Conservation (phyloP, 2,888 invertebrate genomes). For the Orthonychiurus folsomi region DNA sequence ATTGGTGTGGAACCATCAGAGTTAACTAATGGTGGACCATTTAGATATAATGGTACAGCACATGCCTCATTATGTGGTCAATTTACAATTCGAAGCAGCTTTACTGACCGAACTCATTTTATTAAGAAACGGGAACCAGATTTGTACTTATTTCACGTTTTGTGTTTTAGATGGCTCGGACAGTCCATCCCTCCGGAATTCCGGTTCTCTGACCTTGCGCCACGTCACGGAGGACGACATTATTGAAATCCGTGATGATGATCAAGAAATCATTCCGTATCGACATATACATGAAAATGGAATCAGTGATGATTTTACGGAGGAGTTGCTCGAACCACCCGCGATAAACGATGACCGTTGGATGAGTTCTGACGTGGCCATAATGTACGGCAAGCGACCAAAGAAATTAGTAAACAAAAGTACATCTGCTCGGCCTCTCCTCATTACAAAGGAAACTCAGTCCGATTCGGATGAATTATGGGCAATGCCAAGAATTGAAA, state of each 20-base stretch:
- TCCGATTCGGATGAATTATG: constrained; percentile 23
- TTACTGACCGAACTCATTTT: too few relatives aligned
- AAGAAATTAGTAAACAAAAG: constrained; percentile 18
- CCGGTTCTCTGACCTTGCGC: constrained; percentile 5
- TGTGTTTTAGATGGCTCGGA: too few relatives aligned
- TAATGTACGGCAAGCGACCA: background rate
- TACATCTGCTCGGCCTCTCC: constrained; percentile 15
- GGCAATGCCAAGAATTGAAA: constrained; percentile 21
- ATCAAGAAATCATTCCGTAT: background rate
- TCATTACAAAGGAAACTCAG: constrained; percentile 23
- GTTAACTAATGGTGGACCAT: background rate
- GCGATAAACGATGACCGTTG: constrained; percentile 6
- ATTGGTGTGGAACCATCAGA: background rate
- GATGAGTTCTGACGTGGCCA: background rate
- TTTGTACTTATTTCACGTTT: too few relatives aligned
- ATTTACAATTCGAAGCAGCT: too few relatives aligned
- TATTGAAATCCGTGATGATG: constrained; percentile 10
- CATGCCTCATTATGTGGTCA: background rate
- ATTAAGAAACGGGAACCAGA: too few relatives aligned
- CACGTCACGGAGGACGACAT: constrained; percentile 9
- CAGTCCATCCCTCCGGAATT: too few relatives aligned
- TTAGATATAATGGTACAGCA: background rate
- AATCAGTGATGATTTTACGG: background rate
- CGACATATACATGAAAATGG: background rate
- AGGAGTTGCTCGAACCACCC: background rate